Evolutionary conservation across 2,797 vertebrate genomes (phyloP), one percentile per base, ranked within the genome.

Genomic region (Urophycis tenuis): DNA sequence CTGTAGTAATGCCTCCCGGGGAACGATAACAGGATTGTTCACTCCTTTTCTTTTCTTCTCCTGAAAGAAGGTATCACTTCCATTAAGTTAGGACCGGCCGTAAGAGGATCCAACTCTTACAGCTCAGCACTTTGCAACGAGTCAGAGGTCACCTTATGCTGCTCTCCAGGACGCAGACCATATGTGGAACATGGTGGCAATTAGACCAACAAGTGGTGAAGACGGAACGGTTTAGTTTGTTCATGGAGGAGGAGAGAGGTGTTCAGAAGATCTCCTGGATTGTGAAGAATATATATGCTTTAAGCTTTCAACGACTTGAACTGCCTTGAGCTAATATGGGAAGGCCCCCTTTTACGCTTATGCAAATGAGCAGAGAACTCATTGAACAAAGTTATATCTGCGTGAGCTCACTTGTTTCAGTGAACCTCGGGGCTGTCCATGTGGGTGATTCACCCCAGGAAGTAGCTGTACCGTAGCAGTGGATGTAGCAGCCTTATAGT

Each of bases 221-320:
- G 73, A 89, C 89, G 87, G 85, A 83, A 88, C 74, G 12, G 34
- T 35, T 75, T 17, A n/a, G 31, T 72, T 32, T 33, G 77, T 80
- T 19, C 80, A 17, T 32, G 29, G 81, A 81, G 73, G 80, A 81
- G 81, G 81, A 69, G 81, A 67, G 41, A 25, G 49, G 60, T 75
- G 78, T 79, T 80, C 45, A 74, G 77, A 72, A 35, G 74, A 83
- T 77, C 74, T 78, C 82, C 75, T 35, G 8, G 80, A 85, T 85
- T 86, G 85, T 75, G 80, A 82, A 82, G 82, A 80, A 77, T 77
- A 39, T 74, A 36, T 31, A 7, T 89, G 90, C 90, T 91, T 89
- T 87, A n/a, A 77, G 79, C 71, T 71, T n/a, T n/a, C n/a, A n/a
- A n/a, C n/a, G n/a, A n/a, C n/a, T n/a, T n/a, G n/a, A n/a, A n/a